Evolutionary conservation across 1,140 invertebrate species (phyloP).

Genomic region (Aricia agestis): DNA sequence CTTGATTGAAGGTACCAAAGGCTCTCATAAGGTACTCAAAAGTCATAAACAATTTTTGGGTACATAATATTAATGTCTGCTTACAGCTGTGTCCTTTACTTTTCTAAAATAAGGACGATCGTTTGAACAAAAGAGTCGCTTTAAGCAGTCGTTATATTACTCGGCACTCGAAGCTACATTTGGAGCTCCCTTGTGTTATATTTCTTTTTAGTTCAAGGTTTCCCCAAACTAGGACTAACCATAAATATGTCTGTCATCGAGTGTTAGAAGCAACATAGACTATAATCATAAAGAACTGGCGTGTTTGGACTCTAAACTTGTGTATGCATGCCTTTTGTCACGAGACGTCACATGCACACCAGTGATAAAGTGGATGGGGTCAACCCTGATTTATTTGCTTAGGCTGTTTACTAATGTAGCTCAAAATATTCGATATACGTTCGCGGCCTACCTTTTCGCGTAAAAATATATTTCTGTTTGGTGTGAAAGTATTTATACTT

Average conservation of each 20-base stretch:
- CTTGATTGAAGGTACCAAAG: no score
- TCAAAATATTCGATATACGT: slow-evolving; percentile 5
- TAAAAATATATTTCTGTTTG: background rate
- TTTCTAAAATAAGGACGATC: background rate
- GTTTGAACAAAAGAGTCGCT: background rate
- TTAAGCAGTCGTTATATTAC: background rate
- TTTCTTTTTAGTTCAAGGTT: background rate
- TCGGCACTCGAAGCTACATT: background rate
- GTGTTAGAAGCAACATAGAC: slow-evolving; percentile 2
- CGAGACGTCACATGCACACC: slow-evolving; percentile 8
- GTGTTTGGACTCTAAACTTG: slow-evolving; percentile 11
- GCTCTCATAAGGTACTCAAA: no score
- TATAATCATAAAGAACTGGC: slow-evolving; percentile 2
- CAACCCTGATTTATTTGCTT: slow-evolving; percentile 14
- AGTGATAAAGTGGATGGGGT: slow-evolving; percentile 10
- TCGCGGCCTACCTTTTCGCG: background rate
- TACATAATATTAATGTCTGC: background rate
- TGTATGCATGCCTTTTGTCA: slow-evolving; percentile 13
- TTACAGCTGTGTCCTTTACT: background rate
- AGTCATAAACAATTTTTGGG: background rate
- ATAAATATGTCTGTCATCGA: background rate
- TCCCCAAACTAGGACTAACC: background rate
- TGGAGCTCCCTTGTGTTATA: background rate
- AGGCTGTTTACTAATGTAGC: slow-evolving; percentile 9
- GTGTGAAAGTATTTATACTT: background rate